Evolutionary conservation across 2,888 invertebrate genomes (phyloP).

Genomic region (Nezara viridula): DNA sequence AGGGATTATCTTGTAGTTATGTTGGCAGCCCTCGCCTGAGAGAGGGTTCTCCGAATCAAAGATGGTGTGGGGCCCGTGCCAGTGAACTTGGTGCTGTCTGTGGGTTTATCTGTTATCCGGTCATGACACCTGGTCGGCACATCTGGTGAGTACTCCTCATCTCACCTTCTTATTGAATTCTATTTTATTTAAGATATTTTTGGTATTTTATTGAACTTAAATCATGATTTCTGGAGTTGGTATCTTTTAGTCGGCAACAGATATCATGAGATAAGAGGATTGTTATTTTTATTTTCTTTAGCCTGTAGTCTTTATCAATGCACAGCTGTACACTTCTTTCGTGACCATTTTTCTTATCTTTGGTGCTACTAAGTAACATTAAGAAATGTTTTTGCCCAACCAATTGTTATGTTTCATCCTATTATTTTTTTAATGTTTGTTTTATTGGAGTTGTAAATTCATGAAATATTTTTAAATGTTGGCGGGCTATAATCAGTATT

Average conservation of each 20-base stretch:
- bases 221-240: not conserved
- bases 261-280: not conserved
- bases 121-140: conserved; percentile 35
- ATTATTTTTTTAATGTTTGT: not conserved
- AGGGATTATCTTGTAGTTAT: conserved; percentile 23
- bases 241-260: not conserved
- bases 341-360: not conserved
- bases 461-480: not conserved
- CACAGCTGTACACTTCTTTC: not conserved
- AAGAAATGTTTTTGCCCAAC: not conserved
- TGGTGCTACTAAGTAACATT: not conserved
- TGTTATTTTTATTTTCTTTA: not conserved
- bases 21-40: conserved; percentile 46
- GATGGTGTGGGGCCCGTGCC: conserved; percentile 58
- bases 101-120: conserved; percentile 47
- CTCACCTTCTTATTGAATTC: not conserved
- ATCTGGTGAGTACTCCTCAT: conserved; percentile 38
- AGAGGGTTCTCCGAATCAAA: conserved; percentile 57
- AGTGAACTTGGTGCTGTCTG: conserved; percentile 53
- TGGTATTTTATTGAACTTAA: not conserved
- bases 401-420: not conserved
- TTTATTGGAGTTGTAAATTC: not conserved
- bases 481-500: not conserved
- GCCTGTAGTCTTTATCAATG: not conserved
- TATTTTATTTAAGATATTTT: not conserved